Base-by-base conservation (phyloP, 2,888 invertebrate species). In the Pterobdella sp. region DNA sequence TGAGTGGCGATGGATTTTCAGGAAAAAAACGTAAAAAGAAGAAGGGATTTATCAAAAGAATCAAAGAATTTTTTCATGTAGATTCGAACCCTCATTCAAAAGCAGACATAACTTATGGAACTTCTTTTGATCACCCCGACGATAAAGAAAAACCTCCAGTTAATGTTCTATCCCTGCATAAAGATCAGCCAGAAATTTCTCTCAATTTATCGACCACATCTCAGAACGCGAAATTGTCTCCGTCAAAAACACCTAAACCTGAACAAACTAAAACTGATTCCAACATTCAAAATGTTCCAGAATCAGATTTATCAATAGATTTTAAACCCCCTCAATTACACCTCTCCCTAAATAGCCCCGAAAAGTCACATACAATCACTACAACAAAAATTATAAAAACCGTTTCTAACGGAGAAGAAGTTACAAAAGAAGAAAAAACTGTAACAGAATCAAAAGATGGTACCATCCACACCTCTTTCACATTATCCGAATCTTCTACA, bases 11-110 rank as follows among this genome's bases (percentile, higher is more conserved):
- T 56, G 60, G 60, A 56, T 26, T 56, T 56, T 56, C 60, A 22
- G 60, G 60, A 22, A 56, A 56, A 26, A 71, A 71, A 35, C 60
- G 52, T 32, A 56, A 52, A 18, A 34, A 71, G 35, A 56, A 60
- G 37, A 34, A 31, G n/a, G 71, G 71, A 22, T 71, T 71, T 52
- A 71, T 71, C 35, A 52, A 71, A 32, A 52, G 71, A 32, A 35
- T 71, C 26, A 71, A 71, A 71, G 71, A 71, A 10, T 71, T 71
- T 42, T 71, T 71, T 63, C 52, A 60, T 29, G 35, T 56, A 32
- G 71, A 71, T n/a, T 71, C 71, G 2, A 71, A 71, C 60, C 63
- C 71, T 32, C 63, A 56, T n/a, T 22, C 63, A 22, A 71, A 52
- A 18, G 1, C 3, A n/a, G 71, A 71, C 1, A 34, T 71, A 34